A percentile compares a stretch with the other conserved stretches of the same genome.
Conservation (phyloP, 1,140 invertebrate genomes). For the Brachionus plicatilis region DNA sequence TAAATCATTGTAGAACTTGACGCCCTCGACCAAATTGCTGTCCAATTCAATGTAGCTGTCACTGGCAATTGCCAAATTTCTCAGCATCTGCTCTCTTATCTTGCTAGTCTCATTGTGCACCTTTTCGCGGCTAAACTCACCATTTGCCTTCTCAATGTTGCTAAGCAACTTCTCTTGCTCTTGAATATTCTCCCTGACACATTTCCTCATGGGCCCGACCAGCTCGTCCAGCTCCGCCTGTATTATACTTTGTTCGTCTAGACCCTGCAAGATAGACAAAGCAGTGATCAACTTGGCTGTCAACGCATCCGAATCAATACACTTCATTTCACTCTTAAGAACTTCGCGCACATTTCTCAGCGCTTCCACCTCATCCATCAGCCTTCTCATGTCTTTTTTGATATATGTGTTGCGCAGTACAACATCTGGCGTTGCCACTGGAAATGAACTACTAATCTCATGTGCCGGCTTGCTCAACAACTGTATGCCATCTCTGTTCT, state of each 20-base stretch:
- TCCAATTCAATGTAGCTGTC: constrained; percentile 85
- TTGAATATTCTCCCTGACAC: constrained; percentile 67
- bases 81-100: constrained; percentile 70
- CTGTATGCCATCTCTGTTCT: constrained; percentile 72
- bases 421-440: constrained; percentile 50
- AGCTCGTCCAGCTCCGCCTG: constrained; percentile 68
- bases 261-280: constrained; percentile 72
- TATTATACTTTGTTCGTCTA: constrained; percentile 77
- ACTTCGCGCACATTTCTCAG: constrained; percentile 81
- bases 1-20: constrained; percentile 94
- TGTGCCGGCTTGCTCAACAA: constrained; percentile 70
- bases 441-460: constrained; percentile 55
- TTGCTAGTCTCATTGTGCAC: constrained; percentile 58
- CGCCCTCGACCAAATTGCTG: constrained; percentile 83
- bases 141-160: constrained; percentile 69
- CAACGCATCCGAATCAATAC: constrained; percentile 71
- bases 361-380: constrained; percentile 81
- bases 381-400: constrained; percentile 65
- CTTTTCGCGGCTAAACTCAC: constrained; percentile 68
- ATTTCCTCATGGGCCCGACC: constrained; percentile 74
- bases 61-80: constrained; percentile 77
- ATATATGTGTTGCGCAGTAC: constrained; percentile 54
- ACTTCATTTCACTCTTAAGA: constrained; percentile 80
- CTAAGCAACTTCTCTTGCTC: constrained; percentile 72
- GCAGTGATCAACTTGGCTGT: constrained; percentile 68